Evolutionary conservation across 2,888 invertebrate species (phyloP).

Genomic region (Arenicola marina): DNA sequence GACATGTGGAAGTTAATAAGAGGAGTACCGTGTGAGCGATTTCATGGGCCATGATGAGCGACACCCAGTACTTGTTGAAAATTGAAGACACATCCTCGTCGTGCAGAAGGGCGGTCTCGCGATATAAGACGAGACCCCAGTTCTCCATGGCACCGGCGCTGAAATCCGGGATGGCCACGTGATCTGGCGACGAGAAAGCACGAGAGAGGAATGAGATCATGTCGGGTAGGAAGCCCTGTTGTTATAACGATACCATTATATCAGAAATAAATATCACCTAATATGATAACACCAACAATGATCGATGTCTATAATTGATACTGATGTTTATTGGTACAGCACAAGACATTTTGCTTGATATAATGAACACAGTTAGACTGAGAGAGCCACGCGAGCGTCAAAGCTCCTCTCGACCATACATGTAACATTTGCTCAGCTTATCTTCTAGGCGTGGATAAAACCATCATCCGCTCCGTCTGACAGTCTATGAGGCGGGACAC

Average conservation of each 20-base stretch:
- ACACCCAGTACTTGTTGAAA: conserved; percentile 52
- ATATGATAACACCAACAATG: too few species aligned
- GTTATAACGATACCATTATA: neutral
- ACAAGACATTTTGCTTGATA: too few species aligned
- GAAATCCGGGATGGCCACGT: conserved; percentile 61
- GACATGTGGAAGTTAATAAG: too few species aligned
- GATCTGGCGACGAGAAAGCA: conserved; percentile 47
- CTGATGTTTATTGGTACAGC: too few species aligned
- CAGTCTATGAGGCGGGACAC: too few species aligned
- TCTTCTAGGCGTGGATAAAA: too few species aligned
- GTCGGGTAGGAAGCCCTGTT: neutral
- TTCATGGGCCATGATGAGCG: conserved; percentile 58
- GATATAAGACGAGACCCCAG: conserved; percentile 60
- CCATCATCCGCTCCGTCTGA: too few species aligned
- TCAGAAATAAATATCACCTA: neutral
- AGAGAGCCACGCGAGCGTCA: too few species aligned
- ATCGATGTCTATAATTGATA: too few species aligned
- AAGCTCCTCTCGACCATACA: too few species aligned
- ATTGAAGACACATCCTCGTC: conserved; percentile 52
- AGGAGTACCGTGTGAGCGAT: conserved; percentile 60
- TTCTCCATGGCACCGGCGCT: conserved; percentile 61
- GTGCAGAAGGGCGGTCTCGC: conserved; percentile 54
- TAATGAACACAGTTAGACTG: too few species aligned
- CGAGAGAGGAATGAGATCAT: neutral
- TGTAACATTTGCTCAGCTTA: too few species aligned